Conservation (phyloP, 2,113 vertebrate species). For the Felis catus region DNA sequence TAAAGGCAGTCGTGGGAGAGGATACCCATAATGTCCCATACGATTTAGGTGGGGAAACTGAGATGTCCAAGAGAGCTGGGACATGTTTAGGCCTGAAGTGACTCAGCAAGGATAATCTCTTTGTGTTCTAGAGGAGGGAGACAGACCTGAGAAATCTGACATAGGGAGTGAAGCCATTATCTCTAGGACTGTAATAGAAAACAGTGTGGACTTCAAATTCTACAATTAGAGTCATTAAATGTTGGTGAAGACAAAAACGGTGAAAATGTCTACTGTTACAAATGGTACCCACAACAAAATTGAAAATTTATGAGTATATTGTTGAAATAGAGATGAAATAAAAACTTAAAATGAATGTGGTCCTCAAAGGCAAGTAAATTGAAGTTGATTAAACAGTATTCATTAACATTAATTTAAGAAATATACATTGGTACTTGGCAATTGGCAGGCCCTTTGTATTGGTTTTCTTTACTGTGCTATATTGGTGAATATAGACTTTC, state of each 20-base stretch:
- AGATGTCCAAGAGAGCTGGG: not conserved
- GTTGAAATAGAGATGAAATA: not conserved
- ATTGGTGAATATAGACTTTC: not conserved
- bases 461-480: not conserved
- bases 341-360: conserved; percentile 10
- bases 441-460: not conserved
- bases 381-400: not conserved
- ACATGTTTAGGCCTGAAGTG: not conserved
- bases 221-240: conserved; percentile 12
- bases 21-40: not conserved
- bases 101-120: not conserved
- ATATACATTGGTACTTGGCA: not conserved
- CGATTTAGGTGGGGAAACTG: not conserved
- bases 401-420: conserved; percentile 27
- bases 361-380: not conserved
- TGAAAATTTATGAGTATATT: not conserved
- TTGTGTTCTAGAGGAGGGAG: not conserved
- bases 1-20: not conserved
- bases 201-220: not conserved
- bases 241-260: not conserved
- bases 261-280: not conserved
- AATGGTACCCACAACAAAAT: not conserved
- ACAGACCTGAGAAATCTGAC: not conserved
- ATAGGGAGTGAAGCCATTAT: not conserved
- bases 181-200: not conserved